These are phyloP conservation scores for Gila robusta DNA, from an alignment of 2,797 vertebrate genomes.

Conservation along the genomic window DNA sequence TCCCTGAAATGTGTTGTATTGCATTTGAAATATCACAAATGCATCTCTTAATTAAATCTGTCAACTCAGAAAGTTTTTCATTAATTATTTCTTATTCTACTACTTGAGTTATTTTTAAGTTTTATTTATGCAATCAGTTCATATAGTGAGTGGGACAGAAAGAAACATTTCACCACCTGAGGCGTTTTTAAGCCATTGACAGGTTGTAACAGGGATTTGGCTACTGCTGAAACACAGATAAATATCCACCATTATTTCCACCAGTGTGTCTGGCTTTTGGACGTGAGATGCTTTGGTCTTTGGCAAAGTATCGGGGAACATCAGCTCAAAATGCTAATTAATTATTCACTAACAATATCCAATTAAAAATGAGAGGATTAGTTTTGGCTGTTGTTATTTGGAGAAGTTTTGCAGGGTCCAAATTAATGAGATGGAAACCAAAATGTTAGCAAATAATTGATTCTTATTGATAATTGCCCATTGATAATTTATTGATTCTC, in stretches of 20 bases:
- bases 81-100: slow-evolving; percentile 9
- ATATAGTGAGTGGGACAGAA: background rate
- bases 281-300: slow-evolving; percentile 51
- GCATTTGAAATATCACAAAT: slow-evolving; percentile 50
- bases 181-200: slow-evolving; percentile 53
- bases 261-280: slow-evolving; percentile 61
- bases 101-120: slow-evolving; percentile 1
- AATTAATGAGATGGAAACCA: slow-evolving; percentile 57
- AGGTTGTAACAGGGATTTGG: slow-evolving; percentile 72
- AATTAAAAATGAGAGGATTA: slow-evolving; percentile 44
- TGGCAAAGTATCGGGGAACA: slow-evolving; percentile 44
- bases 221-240: slow-evolving; percentile 75
- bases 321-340: slow-evolving; percentile 61
- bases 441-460: background rate
- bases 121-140: slow-evolving; percentile 4
- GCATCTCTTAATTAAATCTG: slow-evolving; percentile 15
- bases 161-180: slow-evolving; percentile 36
- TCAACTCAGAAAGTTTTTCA: slow-evolving; percentile 25
- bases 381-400: slow-evolving; percentile 45
- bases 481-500: background rate
- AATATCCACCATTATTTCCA: slow-evolving; percentile 77
- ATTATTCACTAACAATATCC: slow-evolving; percentile 61
- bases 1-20: slow-evolving; percentile 68
- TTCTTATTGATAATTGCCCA: too few relatives aligned
- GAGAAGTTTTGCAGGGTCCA: slow-evolving; percentile 54